Conservation (phyloP, 2,888 invertebrate species). For the Drosophila macrothrix region DNA sequence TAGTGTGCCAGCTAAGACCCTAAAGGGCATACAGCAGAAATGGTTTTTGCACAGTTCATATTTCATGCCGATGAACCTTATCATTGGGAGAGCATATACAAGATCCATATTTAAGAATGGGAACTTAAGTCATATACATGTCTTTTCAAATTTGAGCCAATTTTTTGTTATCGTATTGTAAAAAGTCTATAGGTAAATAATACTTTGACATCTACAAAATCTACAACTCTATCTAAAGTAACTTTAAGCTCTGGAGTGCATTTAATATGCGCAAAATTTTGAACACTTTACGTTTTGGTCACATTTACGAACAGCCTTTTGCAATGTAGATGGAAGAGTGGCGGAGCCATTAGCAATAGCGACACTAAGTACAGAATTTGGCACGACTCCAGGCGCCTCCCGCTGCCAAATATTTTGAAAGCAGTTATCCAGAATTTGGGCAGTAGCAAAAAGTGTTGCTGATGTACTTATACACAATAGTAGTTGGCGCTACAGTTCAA, state of each 20-base stretch:
- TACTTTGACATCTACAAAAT: not conserved
- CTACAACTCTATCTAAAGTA: slow-evolving; percentile 9
- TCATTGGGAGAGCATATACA: not conserved
- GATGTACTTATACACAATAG: slow-evolving; percentile 13
- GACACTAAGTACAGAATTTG: slow-evolving; percentile 63
- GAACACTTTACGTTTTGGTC: slow-evolving; percentile 1
- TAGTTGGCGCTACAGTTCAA: slow-evolving; percentile 8
- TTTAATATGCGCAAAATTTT: slow-evolving; percentile 30
- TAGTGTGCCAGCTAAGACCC: not conserved
- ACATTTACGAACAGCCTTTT: slow-evolving; percentile 32
- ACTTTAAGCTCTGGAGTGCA: slow-evolving; percentile 19
- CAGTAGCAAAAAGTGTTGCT: slow-evolving; percentile 15
- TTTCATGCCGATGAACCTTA: not conserved
- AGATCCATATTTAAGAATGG: not conserved
- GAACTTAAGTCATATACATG: not conserved
- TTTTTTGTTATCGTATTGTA: not conserved
- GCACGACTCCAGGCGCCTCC: slow-evolving; percentile 60
- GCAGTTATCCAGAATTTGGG: slow-evolving; percentile 32
- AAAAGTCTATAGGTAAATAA: not conserved
- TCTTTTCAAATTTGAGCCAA: not conserved
- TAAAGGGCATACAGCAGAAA: not conserved
- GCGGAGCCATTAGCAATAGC: slow-evolving; percentile 71
- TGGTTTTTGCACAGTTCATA: not conserved
- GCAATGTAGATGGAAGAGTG: slow-evolving; percentile 23
- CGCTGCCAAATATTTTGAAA: slow-evolving; percentile 52